phyloP scores from a whole-genome alignment of 1,140 invertebrate species.

The Eubasilissa regina region DNA sequence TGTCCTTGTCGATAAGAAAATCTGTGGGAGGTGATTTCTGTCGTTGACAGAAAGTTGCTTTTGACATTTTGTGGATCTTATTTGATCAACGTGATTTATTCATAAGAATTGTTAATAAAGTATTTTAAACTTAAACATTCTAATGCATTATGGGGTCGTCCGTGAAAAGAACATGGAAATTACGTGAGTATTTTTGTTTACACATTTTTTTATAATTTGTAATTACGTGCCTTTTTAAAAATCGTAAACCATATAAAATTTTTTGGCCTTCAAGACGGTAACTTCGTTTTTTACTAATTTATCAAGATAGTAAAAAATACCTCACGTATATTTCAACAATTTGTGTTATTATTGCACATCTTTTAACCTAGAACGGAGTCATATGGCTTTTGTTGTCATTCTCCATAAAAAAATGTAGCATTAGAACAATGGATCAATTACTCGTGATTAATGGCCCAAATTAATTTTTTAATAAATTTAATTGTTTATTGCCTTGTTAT shows the following conservation, averaged over 20 bases:
- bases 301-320: not conserved
- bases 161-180: conserved; percentile 66
- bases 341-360: too few relatives aligned
- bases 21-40: conserved; percentile 30
- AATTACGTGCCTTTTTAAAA: not conserved
- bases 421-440: too few relatives aligned
- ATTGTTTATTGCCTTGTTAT: too few relatives aligned
- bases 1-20: not conserved
- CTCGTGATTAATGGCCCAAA: too few relatives aligned
- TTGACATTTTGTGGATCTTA: conserved; percentile 16
- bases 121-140: not conserved
- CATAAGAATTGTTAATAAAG: conserved; percentile 8
- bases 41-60: conserved; percentile 43
- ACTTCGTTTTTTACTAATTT: not conserved
- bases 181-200: conserved; percentile 65
- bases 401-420: too few relatives aligned
- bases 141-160: conserved; percentile 50
- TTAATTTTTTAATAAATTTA: too few relatives aligned
- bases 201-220: conserved; percentile 4
- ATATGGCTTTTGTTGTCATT: not conserved
- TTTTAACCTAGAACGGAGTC: conserved; percentile 5
- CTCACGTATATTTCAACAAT: too few relatives aligned
- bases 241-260: conserved; percentile 18
- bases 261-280: not conserved
- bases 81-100: conserved; percentile 20